Percentiles rank a stretch among this genome's conserved stretches.
These are phyloP conservation scores for Psephotus haematonotus DNA, from an alignment of 2,113 vertebrate species.

Conservation along the genomic window DNA sequence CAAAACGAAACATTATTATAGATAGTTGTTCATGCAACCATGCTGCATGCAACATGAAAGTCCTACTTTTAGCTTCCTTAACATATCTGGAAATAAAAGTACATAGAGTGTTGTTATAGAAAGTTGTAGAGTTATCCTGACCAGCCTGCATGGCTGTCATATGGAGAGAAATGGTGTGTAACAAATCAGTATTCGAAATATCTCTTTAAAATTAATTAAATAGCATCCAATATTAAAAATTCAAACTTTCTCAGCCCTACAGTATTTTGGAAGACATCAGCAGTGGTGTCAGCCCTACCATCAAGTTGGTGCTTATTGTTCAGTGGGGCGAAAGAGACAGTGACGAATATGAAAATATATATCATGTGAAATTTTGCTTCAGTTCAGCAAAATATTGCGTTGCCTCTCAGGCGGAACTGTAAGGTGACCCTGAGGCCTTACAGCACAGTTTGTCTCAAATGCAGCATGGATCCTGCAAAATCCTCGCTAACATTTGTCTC, in stretches of 20 bases:
- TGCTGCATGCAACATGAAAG: background rate
- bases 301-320: background rate
- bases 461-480: background rate
- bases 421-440: background rate
- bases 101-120: background rate
- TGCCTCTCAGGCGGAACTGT: background rate
- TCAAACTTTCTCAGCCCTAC: background rate
- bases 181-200: background rate
- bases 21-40: conserved; percentile 12
- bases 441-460: background rate
- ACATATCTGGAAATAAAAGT: conserved; percentile 20
- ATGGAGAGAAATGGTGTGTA: background rate
- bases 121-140: background rate
- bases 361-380: background rate
- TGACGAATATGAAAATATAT: background rate
- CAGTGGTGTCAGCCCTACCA: background rate
- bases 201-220: background rate
- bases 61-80: conserved; percentile 30
- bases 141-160: background rate
- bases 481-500: background rate
- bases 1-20: background rate
- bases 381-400: background rate
- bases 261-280: background rate
- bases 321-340: background rate
- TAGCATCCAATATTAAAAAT: background rate